These are phyloP conservation scores for Atopsyche davidsoni DNA, from an alignment of 1,140 invertebrate genomes.

Conservation along the genomic window DNA sequence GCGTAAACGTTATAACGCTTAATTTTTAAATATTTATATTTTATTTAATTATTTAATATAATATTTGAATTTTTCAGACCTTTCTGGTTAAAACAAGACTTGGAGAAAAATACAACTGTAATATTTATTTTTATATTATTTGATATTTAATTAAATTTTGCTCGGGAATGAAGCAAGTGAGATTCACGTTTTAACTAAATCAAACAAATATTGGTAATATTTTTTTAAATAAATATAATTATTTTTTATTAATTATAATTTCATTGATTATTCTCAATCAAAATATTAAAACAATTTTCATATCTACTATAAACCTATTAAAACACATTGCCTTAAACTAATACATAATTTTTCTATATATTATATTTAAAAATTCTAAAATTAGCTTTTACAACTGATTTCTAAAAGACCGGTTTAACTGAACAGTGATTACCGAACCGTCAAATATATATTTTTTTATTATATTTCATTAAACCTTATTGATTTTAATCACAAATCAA, in stretches of 20 bases:
- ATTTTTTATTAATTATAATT: background rate
- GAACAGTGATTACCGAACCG: background rate
- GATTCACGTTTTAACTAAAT: background rate
- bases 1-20: too few species aligned
- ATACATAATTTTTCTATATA: too few species aligned
- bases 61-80: background rate
- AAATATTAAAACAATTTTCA: too few species aligned
- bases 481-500: background rate
- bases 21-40: background rate
- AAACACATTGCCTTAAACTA: too few species aligned
- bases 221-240: background rate
- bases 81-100: background rate
- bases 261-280: too few species aligned
- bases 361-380: too few species aligned
- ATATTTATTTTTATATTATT: background rate
- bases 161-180: background rate
- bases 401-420: too few species aligned
- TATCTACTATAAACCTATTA: too few species aligned
- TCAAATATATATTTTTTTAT: background rate
- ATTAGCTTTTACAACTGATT: too few species aligned
- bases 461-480: background rate
- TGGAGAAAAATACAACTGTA: background rate
- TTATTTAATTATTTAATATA: background rate
- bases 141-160: background rate
- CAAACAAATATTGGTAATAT: background rate